phyloP scores from a whole-genome alignment of 2,113 vertebrate species.

The Euleptes europaea region DNA sequence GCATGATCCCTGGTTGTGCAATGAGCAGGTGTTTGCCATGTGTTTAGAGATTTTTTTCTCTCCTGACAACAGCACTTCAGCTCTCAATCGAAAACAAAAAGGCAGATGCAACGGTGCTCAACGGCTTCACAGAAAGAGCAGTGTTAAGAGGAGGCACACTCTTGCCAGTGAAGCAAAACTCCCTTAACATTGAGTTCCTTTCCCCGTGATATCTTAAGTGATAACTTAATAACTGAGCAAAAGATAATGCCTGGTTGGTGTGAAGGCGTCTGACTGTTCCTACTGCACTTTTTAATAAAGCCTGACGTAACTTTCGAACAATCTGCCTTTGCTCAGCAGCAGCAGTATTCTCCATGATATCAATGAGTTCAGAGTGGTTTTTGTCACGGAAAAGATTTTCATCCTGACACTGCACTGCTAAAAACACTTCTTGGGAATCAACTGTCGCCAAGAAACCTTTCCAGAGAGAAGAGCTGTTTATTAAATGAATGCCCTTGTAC shows the following conservation, averaged over 20 bases:
- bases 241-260: not conserved
- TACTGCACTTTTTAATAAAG: constrained; percentile 34
- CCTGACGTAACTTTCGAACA: not conserved
- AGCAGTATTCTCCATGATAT: constrained; percentile 5
- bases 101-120: not conserved
- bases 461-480: not conserved
- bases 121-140: not conserved
- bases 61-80: not conserved
- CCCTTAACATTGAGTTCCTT: constrained; percentile 4
- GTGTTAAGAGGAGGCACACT: no score
- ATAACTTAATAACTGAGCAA: not conserved
- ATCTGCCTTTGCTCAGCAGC: constrained; percentile 26
- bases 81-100: not conserved
- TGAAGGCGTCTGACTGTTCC: constrained; percentile 24
- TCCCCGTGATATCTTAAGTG: not conserved
- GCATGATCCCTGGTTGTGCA: accelerated
- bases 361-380: constrained; percentile 18
- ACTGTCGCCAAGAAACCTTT: not conserved
- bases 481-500: constrained; percentile 7
- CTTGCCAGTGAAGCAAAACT: not conserved
- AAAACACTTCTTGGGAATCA: not conserved
- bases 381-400: constrained; percentile 16
- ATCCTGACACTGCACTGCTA: not conserved
- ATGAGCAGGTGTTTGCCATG: not conserved
- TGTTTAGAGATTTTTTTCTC: not conserved